phyloP scores from a whole-genome alignment of 2,797 vertebrate species.

The Morelia viridis region DNA sequence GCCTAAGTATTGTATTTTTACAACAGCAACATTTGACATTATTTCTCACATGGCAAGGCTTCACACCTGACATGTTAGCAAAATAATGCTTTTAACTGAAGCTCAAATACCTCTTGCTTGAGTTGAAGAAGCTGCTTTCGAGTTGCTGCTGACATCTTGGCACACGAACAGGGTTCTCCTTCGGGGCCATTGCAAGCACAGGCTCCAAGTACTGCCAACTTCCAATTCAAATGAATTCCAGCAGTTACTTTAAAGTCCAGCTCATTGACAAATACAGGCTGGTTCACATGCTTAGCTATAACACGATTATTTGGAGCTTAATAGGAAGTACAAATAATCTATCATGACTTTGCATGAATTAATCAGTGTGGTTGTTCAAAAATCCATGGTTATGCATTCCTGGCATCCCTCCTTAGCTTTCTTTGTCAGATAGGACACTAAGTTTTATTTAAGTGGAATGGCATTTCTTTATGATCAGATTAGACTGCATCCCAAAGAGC shows the following conservation, averaged over 20 bases:
- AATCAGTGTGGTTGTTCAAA: background rate
- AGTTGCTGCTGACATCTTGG: slow-evolving; percentile 79
- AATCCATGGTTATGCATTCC: background rate
- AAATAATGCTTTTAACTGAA: background rate
- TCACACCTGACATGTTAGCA: background rate
- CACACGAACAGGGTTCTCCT: slow-evolving; percentile 81
- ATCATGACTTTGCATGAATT: background rate
- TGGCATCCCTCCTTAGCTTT: background rate
- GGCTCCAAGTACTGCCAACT: slow-evolving; percentile 86
- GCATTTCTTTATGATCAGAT: background rate
- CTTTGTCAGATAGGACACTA: background rate
- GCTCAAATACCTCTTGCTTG: slow-evolving; percentile 79
- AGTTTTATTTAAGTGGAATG: background rate
- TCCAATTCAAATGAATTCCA: slow-evolving; percentile 46
- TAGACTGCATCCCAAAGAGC: background rate
- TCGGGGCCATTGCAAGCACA: slow-evolving; percentile 73
- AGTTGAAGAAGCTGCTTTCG: slow-evolving; percentile 83
- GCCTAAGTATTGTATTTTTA: background rate
- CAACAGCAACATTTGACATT: background rate
- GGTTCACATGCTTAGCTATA: background rate
- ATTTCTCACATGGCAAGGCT: background rate
- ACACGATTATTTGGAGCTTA: background rate
- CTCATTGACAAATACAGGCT: background rate
- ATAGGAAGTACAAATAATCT: background rate
- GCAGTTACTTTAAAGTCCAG: background rate